A percentile compares a stretch with the other conserved stretches of the same genome.
Conservation (phyloP, 2,113 vertebrate genomes). For the Craseonycteris thonglongyai region DNA sequence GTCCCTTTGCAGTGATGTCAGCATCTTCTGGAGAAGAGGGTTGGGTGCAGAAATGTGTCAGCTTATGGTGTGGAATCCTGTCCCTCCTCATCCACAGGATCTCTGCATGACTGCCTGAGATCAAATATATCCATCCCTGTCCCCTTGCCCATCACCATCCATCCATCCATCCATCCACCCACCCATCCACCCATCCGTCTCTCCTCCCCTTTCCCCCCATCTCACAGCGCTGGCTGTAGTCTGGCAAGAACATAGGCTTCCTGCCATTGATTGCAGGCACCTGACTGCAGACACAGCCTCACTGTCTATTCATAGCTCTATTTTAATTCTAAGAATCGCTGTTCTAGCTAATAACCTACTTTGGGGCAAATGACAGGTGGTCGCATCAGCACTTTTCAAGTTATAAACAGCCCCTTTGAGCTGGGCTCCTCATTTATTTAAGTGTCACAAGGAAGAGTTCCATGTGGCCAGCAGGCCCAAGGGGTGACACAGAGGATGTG, state of each 20-base stretch:
- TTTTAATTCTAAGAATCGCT: constrained; percentile 24
- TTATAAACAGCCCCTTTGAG: neutral
- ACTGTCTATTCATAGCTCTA: neutral
- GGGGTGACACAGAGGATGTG: neutral
- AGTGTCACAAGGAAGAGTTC: constrained; percentile 4
- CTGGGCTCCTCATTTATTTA: constrained; percentile 2
- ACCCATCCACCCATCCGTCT: too few relatives aligned
- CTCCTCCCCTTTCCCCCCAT: neutral
- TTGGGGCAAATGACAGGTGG: neutral
- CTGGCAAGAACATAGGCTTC: neutral
- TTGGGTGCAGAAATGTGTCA: neutral
- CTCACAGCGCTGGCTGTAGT: neutral
- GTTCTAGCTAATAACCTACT: neutral
- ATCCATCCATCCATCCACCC: neutral
- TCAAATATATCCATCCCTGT: too few relatives aligned
- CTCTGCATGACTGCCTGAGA: neutral
- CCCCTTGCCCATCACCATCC: neutral
- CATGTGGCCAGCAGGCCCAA: neutral
- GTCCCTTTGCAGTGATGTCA: neutral
- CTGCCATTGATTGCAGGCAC: constrained; percentile 11
- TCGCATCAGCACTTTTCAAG: neutral
- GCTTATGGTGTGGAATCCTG: neutral
- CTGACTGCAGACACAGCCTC: constrained; percentile 34
- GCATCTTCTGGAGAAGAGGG: neutral
- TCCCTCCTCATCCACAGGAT: neutral